phyloP scores from a whole-genome alignment of 2,888 invertebrate genomes.

The Sinelater perroti region DNA sequence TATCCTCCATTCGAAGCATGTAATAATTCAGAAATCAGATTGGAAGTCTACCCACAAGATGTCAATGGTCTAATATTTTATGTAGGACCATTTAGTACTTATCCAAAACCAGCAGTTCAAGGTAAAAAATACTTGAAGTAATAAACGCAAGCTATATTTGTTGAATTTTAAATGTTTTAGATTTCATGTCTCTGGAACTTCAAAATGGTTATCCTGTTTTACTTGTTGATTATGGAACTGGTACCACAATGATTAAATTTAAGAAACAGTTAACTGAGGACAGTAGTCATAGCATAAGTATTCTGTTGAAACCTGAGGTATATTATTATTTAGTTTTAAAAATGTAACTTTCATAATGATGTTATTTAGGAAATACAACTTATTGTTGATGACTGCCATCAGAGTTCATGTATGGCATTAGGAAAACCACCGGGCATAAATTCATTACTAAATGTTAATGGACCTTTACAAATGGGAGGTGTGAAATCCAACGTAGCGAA shows the following conservation, averaged over 20 bases:
- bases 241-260: slow-evolving; percentile 76
- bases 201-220: slow-evolving; percentile 83
- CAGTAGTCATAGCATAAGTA: slow-evolving; percentile 86
- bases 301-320: slow-evolving; percentile 66
- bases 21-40: slow-evolving; percentile 79
- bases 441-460: slow-evolving; percentile 71
- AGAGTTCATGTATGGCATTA: slow-evolving; percentile 54
- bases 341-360: slow-evolving; percentile 49
- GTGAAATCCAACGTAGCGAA: slow-evolving; percentile 71
- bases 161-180: too few relatives aligned
- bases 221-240: slow-evolving; percentile 87
- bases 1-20: slow-evolving; percentile 89
- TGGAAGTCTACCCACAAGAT: slow-evolving; percentile 81
- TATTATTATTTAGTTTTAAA: slow-evolving; percentile 47
- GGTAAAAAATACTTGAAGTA: too few relatives aligned
- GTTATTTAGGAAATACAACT: slow-evolving; percentile 53
- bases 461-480: slow-evolving; percentile 88
- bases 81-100: slow-evolving; percentile 80
- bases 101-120: slow-evolving; percentile 71
- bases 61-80: slow-evolving; percentile 89
- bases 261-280: slow-evolving; percentile 82
- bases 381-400: slow-evolving; percentile 57
- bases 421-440: slow-evolving; percentile 50
- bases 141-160: too few relatives aligned
- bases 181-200: slow-evolving; percentile 91